phyloP scores from a whole-genome alignment of 1,140 invertebrate genomes.

The Limonius californicus region DNA sequence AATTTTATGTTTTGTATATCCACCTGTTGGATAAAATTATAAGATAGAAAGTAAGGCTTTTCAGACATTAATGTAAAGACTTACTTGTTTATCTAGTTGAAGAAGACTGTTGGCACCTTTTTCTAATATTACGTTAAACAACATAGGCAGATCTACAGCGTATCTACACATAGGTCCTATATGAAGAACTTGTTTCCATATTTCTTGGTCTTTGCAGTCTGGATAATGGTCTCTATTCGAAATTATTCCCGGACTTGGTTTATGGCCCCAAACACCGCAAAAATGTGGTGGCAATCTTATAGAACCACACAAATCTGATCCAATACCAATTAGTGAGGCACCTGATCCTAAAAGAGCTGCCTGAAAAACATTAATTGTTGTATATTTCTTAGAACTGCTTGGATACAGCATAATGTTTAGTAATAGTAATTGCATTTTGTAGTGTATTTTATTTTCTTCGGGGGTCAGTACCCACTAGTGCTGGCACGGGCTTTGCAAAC shows the following conservation, averaged over 20 bases:
- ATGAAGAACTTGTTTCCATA: slow-evolving; percentile 60
- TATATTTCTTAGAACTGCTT: too few relatives aligned
- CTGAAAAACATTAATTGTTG: too few relatives aligned
- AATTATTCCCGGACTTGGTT: slow-evolving; percentile 59
- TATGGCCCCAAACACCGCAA: slow-evolving; percentile 92
- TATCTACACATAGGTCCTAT: slow-evolving; percentile 74
- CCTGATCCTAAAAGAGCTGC: slow-evolving; percentile 7
- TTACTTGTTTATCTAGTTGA: slow-evolving; percentile 57
- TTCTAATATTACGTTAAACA: slow-evolving; percentile 62
- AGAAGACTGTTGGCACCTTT: slow-evolving; percentile 47
- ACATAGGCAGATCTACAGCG: slow-evolving; percentile 68
- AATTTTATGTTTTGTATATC: slow-evolving; percentile 61
- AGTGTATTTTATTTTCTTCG: slow-evolving; percentile 33
- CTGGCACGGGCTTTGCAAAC: too few relatives aligned
- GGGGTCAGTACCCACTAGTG: too few relatives aligned
- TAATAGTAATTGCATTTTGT: slow-evolving; percentile 7
- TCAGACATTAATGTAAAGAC: slow-evolving; percentile 4
- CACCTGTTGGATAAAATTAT: too few relatives aligned
- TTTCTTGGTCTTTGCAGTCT: slow-evolving; percentile 49
- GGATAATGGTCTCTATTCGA: slow-evolving; percentile 28
- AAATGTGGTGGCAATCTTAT: slow-evolving; percentile 92
- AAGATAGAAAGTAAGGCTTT: too few relatives aligned
- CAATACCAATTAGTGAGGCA: slow-evolving; percentile 25
- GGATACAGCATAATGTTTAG: neutral
- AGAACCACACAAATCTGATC: slow-evolving; percentile 92